Evolutionary conservation across 2,113 vertebrate species (phyloP).

Genomic region (human (Homo sapiens)): GRCh38 chr12:127749001-127749500

Average conservation of each 20-base stretch:
- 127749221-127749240: not conserved
- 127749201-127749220: not conserved
- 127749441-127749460: not conserved
- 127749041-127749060: not conserved
- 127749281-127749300: not conserved
- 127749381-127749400: not conserved
- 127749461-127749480: not conserved
- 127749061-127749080: not conserved
- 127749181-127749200: not conserved
- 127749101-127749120: not conserved
- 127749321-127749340: no score
- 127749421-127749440: not conserved
- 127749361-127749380: not conserved
- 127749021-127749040: not conserved
- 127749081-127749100: not conserved
- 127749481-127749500: not conserved
- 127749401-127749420: not conserved
- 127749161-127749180: not conserved
- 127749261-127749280: not conserved
- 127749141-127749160: not conserved
- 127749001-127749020: not conserved
- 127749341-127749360: not conserved
- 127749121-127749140: not conserved
- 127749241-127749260: not conserved
- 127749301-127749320: no score